Conservation (phyloP, 1,140 invertebrate species). For the Brachystomella parvula region DNA sequence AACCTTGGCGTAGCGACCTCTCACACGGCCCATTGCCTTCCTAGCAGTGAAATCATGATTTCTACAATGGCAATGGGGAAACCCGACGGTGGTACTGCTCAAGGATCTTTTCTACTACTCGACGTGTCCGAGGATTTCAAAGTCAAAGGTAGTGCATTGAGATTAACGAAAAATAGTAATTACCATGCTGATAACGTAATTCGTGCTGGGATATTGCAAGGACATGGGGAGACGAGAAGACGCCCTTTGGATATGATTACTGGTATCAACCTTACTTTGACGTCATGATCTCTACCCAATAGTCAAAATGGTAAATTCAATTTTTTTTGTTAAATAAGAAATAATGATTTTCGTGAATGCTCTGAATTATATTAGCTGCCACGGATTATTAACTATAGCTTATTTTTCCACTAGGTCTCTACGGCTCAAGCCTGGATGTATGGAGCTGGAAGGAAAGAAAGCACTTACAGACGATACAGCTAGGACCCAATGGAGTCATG, state of each 20-base stretch:
- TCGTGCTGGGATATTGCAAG: no score
- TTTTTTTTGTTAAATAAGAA: no score
- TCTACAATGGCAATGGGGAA: slow-evolving; percentile 89
- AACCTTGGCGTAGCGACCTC: slow-evolving; percentile 67
- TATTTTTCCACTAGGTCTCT: slow-evolving; percentile 52
- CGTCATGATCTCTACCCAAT: slow-evolving; percentile 82
- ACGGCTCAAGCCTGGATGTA: slow-evolving; percentile 77
- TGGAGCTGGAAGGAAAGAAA: slow-evolving; percentile 80
- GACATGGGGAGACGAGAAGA: slow-evolving; percentile 45
- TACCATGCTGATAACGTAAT: no score
- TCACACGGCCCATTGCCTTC: slow-evolving; percentile 89
- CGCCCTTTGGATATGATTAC: slow-evolving; percentile 53
- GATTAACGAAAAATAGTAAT: no score
- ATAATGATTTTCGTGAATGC: no score
- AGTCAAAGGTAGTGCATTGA: slow-evolving; percentile 60
- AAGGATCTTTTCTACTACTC: slow-evolving; percentile 80
- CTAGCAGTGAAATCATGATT: slow-evolving; percentile 87
- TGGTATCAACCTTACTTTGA: slow-evolving; percentile 86
- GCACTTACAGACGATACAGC: slow-evolving; percentile 70
- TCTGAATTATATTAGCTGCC: no score
- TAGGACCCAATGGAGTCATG: slow-evolving; percentile 72
- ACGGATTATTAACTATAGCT: no score
- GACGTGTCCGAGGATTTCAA: slow-evolving; percentile 67
- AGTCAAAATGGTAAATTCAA: no score
- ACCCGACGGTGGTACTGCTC: slow-evolving; percentile 55